Evolutionary conservation across 2,888 invertebrate species (phyloP), one percentile per base, ranked within the genome.

Genomic region (Dendrolimus pini): DNA sequence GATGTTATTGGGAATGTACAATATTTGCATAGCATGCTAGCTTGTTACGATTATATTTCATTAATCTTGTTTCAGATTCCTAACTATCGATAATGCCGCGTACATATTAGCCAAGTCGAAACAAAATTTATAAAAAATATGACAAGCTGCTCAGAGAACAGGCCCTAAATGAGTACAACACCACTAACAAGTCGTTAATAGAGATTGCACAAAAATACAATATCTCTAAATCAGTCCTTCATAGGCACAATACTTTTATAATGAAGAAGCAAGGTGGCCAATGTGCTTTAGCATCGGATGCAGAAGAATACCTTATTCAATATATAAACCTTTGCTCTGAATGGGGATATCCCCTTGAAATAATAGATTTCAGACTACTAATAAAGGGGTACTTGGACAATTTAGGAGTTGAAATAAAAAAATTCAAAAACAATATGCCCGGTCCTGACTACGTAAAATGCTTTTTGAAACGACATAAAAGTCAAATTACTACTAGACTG

Each of bases 401-500:
- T 59, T 56, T 61, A 6, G 56, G 62, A n/a, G 56, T 61, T 10
- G 41, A 47, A 10, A 12, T 47, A 9, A 47, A 47, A 47, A 47
- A 47, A 12, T 47, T 47, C 12, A 47, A 47, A 12, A 12, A 47
- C 47, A 47, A 47, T 47, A 9, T 47, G 12, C 47, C 9, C 12
- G 47, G 47, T 8, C 47, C 47, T 12, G 47, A 47, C 47, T 47
- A 47, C 12, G 47, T 47, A 62, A 1, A 10, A 54, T 54, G 59
- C 52, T 69, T 71, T 56, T 57, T 70, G 41, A 64, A 62, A 55
- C 56, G 69, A 53, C 65, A 71, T 54, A 61, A 63, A 42, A 53
- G 57, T 1, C 52, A 63, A 53, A 60, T 68, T 55, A 59, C 65
- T 6, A 7, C 52, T 55, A 61, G 66, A 54, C 52, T 65, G 9